A percentile compares a stretch with the other conserved stretches of the same genome.
phyloP scores from a whole-genome alignment of 1,140 invertebrate species.

The Gryllus bimaculatus region DNA sequence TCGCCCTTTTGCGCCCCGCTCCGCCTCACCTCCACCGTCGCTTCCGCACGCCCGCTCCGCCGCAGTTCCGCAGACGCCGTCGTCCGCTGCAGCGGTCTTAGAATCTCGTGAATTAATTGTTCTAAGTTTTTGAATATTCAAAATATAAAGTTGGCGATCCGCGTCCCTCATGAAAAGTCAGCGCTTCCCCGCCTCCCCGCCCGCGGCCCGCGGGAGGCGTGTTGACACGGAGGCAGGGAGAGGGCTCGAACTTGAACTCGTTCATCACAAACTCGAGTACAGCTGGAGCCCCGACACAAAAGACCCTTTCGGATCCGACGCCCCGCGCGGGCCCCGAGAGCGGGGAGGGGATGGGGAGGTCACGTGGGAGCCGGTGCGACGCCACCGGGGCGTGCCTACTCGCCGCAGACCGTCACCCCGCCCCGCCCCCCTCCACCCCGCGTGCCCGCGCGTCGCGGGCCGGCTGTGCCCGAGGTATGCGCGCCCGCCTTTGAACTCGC shows the following conservation, averaged over 20 bases:
- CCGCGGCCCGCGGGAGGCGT: neutral
- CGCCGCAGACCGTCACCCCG: neutral
- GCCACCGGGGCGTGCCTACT: neutral
- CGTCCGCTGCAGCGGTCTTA: neutral
- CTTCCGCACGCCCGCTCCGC: neutral
- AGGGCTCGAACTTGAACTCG: neutral
- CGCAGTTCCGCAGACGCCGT: too few species aligned
- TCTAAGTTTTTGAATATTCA: slow-evolving; percentile 2
- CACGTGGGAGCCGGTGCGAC: too few species aligned
- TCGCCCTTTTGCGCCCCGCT: too few species aligned
- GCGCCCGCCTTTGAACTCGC: neutral
- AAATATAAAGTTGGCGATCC: neutral
- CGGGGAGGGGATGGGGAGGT: too few species aligned
- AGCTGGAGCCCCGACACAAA: neutral
- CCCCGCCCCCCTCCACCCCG: too few species aligned
- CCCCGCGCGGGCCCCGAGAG: too few species aligned
- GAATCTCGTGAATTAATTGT: neutral
- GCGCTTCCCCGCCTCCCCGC: neutral
- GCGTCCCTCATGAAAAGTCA: neutral
- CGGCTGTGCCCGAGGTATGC: neutral
- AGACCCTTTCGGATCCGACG: neutral
- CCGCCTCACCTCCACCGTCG: neutral
- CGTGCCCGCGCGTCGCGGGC: too few species aligned
- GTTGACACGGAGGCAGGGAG: neutral
- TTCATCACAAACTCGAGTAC: neutral